These are phyloP conservation scores for Muscidifurax raptorellus DNA, from an alignment of 1,140 invertebrate genomes.

Conservation along the genomic window DNA sequence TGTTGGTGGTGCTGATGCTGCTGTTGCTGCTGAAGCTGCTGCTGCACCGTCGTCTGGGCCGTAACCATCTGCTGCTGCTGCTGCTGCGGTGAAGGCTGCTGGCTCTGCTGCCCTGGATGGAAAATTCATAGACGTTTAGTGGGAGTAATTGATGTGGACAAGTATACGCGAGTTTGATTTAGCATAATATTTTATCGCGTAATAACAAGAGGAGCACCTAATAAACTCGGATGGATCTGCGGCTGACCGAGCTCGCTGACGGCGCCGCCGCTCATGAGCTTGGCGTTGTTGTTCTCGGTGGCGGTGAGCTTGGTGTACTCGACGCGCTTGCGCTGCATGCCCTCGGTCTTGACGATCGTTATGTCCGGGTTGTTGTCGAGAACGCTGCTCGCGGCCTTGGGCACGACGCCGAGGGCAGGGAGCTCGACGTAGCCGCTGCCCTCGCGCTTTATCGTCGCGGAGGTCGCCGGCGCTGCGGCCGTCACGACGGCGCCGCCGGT, in stretches of 20 bases:
- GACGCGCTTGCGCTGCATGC: slow-evolving; percentile 67
- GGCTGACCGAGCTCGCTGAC: slow-evolving; percentile 62
- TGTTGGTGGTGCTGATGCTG: slow-evolving; percentile 46
- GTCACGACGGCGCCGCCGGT: slow-evolving; percentile 51
- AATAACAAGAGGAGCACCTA: background rate
- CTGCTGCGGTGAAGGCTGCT: background rate
- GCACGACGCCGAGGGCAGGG: slow-evolving; percentile 61
- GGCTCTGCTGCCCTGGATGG: slow-evolving; percentile 18
- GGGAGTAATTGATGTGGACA: background rate
- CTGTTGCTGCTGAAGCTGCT: slow-evolving; percentile 40
- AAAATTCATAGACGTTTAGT: background rate
- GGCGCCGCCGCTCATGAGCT: slow-evolving; percentile 71
- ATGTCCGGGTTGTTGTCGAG: slow-evolving; percentile 80
- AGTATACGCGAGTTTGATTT: background rate
- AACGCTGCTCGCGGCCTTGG: slow-evolving; percentile 73
- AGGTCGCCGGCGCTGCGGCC: slow-evolving; percentile 63
- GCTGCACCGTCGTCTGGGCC: slow-evolving; percentile 33
- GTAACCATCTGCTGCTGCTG: slow-evolving; percentile 39
- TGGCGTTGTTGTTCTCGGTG: slow-evolving; percentile 73
- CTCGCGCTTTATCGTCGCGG: slow-evolving; percentile 70
- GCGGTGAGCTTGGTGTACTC: slow-evolving; percentile 73
- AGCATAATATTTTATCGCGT: too few relatives aligned
- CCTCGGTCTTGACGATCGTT: slow-evolving; percentile 79
- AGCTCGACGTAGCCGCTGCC: slow-evolving; percentile 70
- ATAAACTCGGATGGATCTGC: background rate